phyloP scores from a whole-genome alignment of 2,113 vertebrate genomes.

The Podocnemis expansa region DNA sequence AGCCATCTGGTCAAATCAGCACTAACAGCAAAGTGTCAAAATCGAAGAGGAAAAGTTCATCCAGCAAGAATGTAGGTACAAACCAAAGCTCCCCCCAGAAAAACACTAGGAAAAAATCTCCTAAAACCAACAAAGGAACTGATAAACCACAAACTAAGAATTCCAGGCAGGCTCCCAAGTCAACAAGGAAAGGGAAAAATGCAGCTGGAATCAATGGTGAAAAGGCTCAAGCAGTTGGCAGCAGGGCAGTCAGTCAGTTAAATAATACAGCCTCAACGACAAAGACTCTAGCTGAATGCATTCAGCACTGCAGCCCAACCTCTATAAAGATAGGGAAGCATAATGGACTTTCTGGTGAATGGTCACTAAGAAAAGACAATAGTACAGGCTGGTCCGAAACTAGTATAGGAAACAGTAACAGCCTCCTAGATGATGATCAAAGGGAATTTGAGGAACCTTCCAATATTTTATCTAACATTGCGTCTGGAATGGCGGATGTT shows the following conservation, averaged over 20 bases:
- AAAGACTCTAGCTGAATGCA: slow-evolving; percentile 71
- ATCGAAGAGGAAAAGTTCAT: slow-evolving; percentile 92
- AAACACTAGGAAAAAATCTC: slow-evolving; percentile 90
- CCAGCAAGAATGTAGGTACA: slow-evolving; percentile 84
- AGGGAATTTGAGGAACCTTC: slow-evolving; percentile 98
- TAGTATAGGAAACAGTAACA: slow-evolving; percentile 75
- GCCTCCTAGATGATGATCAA: slow-evolving; percentile 92
- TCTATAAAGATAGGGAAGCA: slow-evolving; percentile 75
- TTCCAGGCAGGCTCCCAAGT: slow-evolving; percentile 89
- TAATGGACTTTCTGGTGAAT: slow-evolving; percentile 83
- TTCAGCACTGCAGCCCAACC: slow-evolving; percentile 60
- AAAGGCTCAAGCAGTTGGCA: slow-evolving; percentile 81
- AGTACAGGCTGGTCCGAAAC: slow-evolving; percentile 85
- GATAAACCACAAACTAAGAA: slow-evolving; percentile 88
- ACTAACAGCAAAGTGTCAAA: slow-evolving; percentile 88
- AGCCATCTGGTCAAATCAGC: slow-evolving; percentile 85
- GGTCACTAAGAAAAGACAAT: slow-evolving; percentile 81
- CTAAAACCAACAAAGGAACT: slow-evolving; percentile 87
- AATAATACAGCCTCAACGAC: slow-evolving; percentile 53
- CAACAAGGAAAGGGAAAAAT: slow-evolving; percentile 93
- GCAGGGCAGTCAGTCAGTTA: slow-evolving; percentile 62
- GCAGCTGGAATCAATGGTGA: slow-evolving; percentile 83
- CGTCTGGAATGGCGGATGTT: slow-evolving; percentile 99
- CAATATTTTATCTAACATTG: slow-evolving; percentile 98
- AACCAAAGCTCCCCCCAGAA: slow-evolving; percentile 88